Evolutionary conservation across 2,113 vertebrate genomes (phyloP).

Genomic region (Cettia cetti): DNA sequence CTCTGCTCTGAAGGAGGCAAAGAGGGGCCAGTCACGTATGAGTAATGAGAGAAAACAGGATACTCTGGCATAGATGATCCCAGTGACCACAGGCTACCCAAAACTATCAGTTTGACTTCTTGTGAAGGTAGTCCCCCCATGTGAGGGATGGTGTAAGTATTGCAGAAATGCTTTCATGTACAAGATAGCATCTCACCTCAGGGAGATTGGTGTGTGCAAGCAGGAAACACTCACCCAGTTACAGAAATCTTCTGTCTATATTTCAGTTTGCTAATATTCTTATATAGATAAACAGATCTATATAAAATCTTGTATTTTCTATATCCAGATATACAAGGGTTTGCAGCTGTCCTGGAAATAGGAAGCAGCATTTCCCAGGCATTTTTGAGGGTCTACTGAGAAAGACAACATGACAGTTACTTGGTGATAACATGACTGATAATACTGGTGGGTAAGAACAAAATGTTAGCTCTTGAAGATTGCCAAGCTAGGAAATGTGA

Average conservation of each 20-base stretch:
- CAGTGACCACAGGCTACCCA: not conserved
- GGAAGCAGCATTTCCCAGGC: not conserved
- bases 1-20: not conserved
- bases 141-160: not conserved
- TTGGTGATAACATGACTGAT: not conserved
- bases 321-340: not conserved
- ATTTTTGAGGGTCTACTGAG: not conserved
- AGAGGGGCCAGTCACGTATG: fast-evolving
- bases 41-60: not conserved
- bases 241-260: not conserved
- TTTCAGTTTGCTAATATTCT: not conserved
- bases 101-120: not conserved
- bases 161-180: not conserved
- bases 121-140: not conserved
- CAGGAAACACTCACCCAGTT: not conserved
- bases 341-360: not conserved
- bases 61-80: not conserved
- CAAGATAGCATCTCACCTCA: not conserved
- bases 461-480: not conserved
- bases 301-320: not conserved
- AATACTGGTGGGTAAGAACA: not conserved
- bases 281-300: not conserved
- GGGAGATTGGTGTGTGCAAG: not conserved
- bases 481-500: not conserved
- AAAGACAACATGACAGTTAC: not conserved